phyloP scores from a whole-genome alignment of 2,113 vertebrate species.

The Lagopus leucura region DNA sequence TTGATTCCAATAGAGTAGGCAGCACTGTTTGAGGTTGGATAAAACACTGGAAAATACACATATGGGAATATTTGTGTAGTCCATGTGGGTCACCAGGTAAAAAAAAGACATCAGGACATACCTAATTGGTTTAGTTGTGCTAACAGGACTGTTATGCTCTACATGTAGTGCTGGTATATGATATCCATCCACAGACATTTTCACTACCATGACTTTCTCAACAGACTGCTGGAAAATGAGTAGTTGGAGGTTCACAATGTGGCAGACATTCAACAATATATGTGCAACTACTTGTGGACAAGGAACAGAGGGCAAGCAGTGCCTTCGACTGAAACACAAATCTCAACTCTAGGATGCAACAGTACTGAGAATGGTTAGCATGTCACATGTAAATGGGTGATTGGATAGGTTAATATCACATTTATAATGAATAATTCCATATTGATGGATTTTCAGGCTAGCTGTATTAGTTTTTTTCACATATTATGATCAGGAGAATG shows the following conservation, averaged over 20 bases:
- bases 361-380: not conserved
- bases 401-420: not conserved
- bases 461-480: not conserved
- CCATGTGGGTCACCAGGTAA: slow-evolving; percentile 4
- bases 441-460: not conserved
- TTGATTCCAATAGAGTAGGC: not conserved
- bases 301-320: not conserved
- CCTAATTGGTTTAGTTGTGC: slow-evolving; percentile 1
- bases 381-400: not conserved
- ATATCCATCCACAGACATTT: slow-evolving; percentile 38
- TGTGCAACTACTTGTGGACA: not conserved
- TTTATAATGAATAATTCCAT: not conserved
- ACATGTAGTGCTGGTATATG: not conserved
- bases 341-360: not conserved
- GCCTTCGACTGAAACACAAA: not conserved
- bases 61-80: slow-evolving; percentile 33
- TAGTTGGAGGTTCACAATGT: not conserved
- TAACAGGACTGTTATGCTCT: slow-evolving; percentile 19
- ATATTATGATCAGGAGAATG: not conserved
- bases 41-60: not conserved
- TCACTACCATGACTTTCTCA: slow-evolving; percentile 8
- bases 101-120: not conserved
- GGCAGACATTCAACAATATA: not conserved
- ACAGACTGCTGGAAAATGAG: slow-evolving; percentile 2
- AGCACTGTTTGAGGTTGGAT: not conserved